These are phyloP conservation scores for cat (Felis catus) DNA, from an alignment of 2,113 vertebrate genomes.

Conservation along the genomic window DNA sequence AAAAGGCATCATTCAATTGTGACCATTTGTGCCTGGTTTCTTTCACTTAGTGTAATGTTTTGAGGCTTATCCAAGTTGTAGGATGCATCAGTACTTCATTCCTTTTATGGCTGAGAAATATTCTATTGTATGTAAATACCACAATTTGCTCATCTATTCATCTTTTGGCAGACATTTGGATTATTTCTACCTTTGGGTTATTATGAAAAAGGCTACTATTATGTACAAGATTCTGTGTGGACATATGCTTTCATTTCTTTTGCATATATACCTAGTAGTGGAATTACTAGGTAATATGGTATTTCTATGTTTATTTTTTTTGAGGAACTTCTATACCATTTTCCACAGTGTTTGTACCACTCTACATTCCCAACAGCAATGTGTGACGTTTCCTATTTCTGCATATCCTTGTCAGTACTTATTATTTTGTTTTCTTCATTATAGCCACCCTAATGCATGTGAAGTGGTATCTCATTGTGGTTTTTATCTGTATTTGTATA, in stretches of 20 bases:
- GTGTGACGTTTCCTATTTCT: background rate
- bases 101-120: background rate
- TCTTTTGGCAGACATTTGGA: background rate
- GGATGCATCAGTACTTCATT: background rate
- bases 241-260: background rate
- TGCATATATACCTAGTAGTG: background rate
- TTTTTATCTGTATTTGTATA: background rate
- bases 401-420: background rate
- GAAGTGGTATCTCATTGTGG: background rate
- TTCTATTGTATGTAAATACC: background rate
- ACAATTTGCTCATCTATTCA: background rate
- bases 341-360: background rate
- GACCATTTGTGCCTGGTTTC: background rate
- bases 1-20: background rate
- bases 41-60: background rate
- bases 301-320: background rate
- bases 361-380: background rate
- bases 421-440: constrained; percentile 20
- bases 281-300: background rate
- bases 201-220: background rate
- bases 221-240: background rate
- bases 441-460: background rate
- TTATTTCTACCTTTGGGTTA: background rate
- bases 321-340: background rate
- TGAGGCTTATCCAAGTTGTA: background rate